Evolutionary conservation across 2,797 vertebrate genomes (phyloP).

Genomic region (Crotalus adamanteus): DNA sequence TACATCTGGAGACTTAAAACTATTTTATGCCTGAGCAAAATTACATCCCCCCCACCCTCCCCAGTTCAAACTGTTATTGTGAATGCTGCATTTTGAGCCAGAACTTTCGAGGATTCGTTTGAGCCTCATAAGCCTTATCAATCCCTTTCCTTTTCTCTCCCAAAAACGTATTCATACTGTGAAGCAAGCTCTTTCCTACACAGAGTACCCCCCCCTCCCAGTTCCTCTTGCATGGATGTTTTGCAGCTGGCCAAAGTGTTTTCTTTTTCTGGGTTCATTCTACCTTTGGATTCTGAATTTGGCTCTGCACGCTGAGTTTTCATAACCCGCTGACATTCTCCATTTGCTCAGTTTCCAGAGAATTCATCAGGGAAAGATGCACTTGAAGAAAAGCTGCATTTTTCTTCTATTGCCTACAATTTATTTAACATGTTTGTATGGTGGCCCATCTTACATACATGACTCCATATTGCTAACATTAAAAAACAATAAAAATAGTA

Average conservation of each 20-base stretch:
- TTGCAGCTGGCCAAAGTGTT: background rate
- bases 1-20: background rate
- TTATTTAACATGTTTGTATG: background rate
- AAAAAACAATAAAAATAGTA: background rate
- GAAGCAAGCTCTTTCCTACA: background rate
- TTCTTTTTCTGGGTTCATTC: background rate
- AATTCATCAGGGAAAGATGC: background rate
- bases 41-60: background rate
- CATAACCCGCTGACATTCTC: background rate
- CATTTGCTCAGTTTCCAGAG: background rate
- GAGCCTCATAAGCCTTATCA: background rate
- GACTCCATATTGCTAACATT: background rate
- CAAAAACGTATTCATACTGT: background rate
- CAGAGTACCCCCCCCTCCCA: too few relatives aligned
- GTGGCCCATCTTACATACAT: background rate
- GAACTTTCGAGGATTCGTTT: background rate
- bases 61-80: background rate
- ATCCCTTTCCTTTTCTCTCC: background rate
- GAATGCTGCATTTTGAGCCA: background rate
- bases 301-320: background rate
- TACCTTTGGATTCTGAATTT: background rate
- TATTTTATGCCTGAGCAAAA: background rate
- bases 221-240: background rate
- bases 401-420: constrained; percentile 23
- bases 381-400: constrained; percentile 13